Conservation (phyloP, 2,113 vertebrate species). For the Mus spicilegus region DNA sequence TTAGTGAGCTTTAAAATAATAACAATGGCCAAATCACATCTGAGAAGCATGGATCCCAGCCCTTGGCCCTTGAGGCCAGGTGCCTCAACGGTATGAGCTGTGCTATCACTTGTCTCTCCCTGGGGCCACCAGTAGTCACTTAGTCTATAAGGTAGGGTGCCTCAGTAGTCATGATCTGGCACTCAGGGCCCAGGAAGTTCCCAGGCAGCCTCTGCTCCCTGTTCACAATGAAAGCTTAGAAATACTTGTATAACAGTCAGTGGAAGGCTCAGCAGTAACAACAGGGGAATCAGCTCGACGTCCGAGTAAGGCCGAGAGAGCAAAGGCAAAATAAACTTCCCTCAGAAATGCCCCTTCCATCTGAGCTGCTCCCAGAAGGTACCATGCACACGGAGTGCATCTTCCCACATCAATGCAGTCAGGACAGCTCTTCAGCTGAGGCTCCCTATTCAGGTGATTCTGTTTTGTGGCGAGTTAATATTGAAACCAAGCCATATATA, state of each 20-base stretch:
- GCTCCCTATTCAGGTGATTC: not conserved
- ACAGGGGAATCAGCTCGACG: not conserved
- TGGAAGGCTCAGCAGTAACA: not conserved
- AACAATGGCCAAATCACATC: not conserved
- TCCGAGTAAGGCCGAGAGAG: not conserved
- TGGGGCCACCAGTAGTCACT: not conserved
- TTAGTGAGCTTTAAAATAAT: not conserved
- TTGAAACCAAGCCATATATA: not conserved
- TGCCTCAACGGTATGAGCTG: not conserved
- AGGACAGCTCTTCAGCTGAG: not conserved
- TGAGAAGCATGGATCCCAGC: not conserved
- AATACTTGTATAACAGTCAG: not conserved
- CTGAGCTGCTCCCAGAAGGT: not conserved
- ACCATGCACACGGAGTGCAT: fast-evolving
- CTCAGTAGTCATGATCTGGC: not conserved
- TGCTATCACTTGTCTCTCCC: not conserved
- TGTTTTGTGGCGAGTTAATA: not conserved
- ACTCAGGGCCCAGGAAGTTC: not conserved
- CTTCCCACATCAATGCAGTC: not conserved
- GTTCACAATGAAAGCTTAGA: not conserved
- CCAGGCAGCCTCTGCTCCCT: not conserved
- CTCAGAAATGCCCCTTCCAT: not conserved
- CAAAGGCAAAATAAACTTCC: not conserved
- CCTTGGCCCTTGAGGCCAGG: not conserved
- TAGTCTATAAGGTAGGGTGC: not conserved